A percentile compares a stretch with the other conserved stretches of the same genome.
phyloP scores from a whole-genome alignment of 2,113 vertebrate genomes.

The Sisor rabdophorus region DNA sequence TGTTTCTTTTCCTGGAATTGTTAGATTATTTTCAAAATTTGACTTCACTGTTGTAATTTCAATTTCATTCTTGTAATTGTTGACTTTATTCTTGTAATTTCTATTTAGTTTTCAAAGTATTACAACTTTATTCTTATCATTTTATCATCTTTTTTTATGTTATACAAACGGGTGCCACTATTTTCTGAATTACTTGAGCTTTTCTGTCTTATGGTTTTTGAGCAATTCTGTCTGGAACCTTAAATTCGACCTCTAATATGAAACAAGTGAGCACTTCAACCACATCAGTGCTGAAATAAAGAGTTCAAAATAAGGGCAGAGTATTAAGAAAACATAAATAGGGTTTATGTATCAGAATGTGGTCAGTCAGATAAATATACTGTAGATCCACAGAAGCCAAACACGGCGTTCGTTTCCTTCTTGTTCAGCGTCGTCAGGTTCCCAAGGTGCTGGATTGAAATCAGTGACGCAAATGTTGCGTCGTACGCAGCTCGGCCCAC shows the following conservation, averaged over 20 bases:
- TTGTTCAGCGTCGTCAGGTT: not conserved
- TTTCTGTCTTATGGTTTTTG: not conserved
- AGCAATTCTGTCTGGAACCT: not conserved
- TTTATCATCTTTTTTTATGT: too few species aligned
- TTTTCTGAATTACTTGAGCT: constrained; percentile 3
- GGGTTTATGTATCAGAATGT: not conserved
- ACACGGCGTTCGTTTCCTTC: not conserved
- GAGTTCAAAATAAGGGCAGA: not conserved
- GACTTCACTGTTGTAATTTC: too few species aligned
- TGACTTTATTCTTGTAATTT: too few species aligned
- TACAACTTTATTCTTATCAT: too few species aligned
- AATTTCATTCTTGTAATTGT: too few species aligned
- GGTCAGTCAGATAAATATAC: not conserved
- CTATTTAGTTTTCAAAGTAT: too few species aligned
- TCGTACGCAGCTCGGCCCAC: not conserved
- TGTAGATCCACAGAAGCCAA: not conserved
- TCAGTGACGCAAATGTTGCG: constrained; percentile 14
- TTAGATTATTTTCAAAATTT: too few species aligned
- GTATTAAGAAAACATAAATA: not conserved
- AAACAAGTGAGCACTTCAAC: not conserved
- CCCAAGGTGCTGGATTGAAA: not conserved
- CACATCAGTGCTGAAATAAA: not conserved
- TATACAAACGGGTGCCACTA: not conserved
- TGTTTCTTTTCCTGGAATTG: too few species aligned
- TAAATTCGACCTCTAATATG: not conserved